Evolutionary conservation across 1,140 invertebrate genomes (phyloP), one percentile per base, ranked within the genome.

Genomic region (Polypedilum pembai): DNA sequence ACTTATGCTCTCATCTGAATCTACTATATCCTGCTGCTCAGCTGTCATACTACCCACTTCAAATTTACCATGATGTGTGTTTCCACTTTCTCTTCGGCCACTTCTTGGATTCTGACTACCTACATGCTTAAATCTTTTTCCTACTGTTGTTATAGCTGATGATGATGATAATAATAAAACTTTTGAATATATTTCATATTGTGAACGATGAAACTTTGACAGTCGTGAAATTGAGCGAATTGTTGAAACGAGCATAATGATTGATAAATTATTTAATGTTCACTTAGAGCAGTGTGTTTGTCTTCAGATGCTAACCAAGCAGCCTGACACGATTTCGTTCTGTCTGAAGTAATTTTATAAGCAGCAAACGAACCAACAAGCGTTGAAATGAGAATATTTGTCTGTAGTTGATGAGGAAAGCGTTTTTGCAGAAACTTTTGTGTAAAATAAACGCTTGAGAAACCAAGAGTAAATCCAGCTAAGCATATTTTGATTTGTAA

Each of bases 301-400:
- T 81, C 80, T 77, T 85, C 84, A 18, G 78, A 80, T 21, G 84
- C 81, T 80, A 84, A 80, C 84, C 84, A 85, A 20, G 79, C 80
- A 24, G 83, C 81, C 77, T 86, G 85, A 75, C 85, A 86, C 20
- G 79, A 77, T 76, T 79, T 80, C 0, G 83, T 82, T 24, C 81
- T 78, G 1, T 77, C 76, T 41, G 80, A 80, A n/a, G 84, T 84
- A 0, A 82, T 78, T 74, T 83, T 79, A 75, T 85, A 86, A 1
- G 79, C 76, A 0, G 79, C 75, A 1, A 75, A 76, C 1, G 78
- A 78, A 74, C 81, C 83, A 15, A 82, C 77, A 65, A 82, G 20
- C 4, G 80, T 80, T 10, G 85, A 84, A 4, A 82, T 18, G 8
- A 85, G 74, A 12, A 85, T 80, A 73, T 81, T 80, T 15, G 77